Base-by-base conservation (phyloP, 2,888 invertebrate species). In the Onthophagus sagittarius region DNA sequence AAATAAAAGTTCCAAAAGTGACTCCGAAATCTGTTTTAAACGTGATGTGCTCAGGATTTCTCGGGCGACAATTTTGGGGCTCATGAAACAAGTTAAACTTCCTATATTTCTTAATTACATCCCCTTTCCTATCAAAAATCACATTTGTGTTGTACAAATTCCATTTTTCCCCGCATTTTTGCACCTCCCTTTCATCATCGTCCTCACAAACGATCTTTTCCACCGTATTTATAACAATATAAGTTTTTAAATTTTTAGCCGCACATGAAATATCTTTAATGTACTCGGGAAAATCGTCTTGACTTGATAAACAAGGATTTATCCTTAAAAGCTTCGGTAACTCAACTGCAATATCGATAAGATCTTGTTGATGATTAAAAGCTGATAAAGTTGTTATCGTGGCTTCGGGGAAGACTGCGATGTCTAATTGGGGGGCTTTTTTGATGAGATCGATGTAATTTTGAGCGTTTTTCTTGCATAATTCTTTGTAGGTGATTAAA, bases 1-100 rank as follows among this genome's bases (percentile, higher is more conserved):
- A 96, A 69, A 92, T 91, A 82, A 93, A 92, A 77, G 92, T 89
- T 0, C 95, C 95, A 81, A 95, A 94, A 7, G 88, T 90, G 0
- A 93, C 92, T n/a, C 91, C 91, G 80, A 94, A 94, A 83, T 95
- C 94, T 0, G 94, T 93, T 1, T 83, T 84, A 79, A 95, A 94
- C 5, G 88, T 83, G 0, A 89, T 88, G 0, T 89, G 78, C 69
- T 92, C 91, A 0, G 89, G 86, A 0, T 83, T 82, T 1, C 86
- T 83, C 0, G 90, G 85, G 39, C 82, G 84, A 76, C 90, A 87
- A 33, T 80, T 76, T 2, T 72, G 73, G 5, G 71, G 71, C 76
- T 85, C 84, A 0, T 82, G 82, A 74, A 83, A 84, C 5, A 83
- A 77, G 75, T 84, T 82, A 73, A 77, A 82, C 77, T 85, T 85